Evolutionary conservation across 2,888 invertebrate species (phyloP).

Genomic region (Agrilus cyanescens): DNA sequence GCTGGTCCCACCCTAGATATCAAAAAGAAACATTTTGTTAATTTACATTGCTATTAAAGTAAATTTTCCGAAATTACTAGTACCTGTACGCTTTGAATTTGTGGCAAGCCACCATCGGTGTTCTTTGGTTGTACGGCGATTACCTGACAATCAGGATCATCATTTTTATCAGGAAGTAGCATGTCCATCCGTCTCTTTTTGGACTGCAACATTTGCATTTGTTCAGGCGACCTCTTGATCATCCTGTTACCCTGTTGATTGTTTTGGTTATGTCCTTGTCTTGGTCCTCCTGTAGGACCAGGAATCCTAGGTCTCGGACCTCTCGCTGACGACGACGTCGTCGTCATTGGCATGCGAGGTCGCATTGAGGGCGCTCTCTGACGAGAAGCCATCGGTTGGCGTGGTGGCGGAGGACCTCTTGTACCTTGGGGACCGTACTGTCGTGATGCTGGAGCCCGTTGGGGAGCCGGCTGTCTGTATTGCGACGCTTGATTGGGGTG

Average conservation of each 20-base stretch:
- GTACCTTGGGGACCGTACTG: conserved; percentile 22
- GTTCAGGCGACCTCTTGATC: conserved; percentile 28
- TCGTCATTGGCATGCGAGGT: conserved; percentile 21
- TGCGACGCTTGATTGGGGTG: conserved; percentile 20
- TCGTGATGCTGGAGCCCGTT: conserved; percentile 22
- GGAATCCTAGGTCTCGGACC: conserved; percentile 17
- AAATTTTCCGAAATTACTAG: conserved; percentile 10
- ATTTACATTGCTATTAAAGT: background rate
- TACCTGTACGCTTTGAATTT: conserved; percentile 66
- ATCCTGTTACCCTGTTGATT: conserved; percentile 20
- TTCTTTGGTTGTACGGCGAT: conserved; percentile 63
- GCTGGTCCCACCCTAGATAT: conserved; percentile 25
- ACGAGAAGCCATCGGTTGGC: conserved; percentile 12
- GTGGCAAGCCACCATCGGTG: conserved; percentile 50
- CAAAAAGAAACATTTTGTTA: conserved; percentile 5
- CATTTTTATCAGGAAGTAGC: conserved; percentile 55
- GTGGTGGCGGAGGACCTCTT: conserved; percentile 9
- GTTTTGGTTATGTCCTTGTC: conserved; percentile 7
- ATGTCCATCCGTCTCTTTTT: conserved; percentile 49
- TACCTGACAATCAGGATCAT: conserved; percentile 64
- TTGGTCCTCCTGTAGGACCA: conserved; percentile 1
- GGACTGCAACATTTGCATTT: conserved; percentile 24
- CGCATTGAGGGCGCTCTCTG: conserved; percentile 20
- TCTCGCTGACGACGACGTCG: conserved; percentile 11
- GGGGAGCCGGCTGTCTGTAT: conserved; percentile 17